Conservation (phyloP, 2,797 vertebrate genomes). For the Anolis apletophallus region DNA sequence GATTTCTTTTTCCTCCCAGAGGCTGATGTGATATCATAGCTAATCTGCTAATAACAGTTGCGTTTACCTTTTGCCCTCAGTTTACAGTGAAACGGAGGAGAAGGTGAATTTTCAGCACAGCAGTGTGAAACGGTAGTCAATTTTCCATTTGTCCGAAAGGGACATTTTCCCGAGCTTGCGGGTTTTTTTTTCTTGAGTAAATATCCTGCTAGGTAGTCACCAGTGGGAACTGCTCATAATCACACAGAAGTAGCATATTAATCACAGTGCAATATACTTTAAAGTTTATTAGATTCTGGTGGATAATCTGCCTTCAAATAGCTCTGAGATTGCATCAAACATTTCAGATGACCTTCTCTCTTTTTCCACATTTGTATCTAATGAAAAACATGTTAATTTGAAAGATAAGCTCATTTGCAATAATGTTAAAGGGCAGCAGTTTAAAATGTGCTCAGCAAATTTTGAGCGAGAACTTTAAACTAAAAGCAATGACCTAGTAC, state of each 20-base stretch:
- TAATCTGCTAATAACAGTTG: not conserved
- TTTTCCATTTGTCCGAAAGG: conserved; percentile 8
- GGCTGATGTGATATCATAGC: not conserved
- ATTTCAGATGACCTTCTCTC: conserved; percentile 38
- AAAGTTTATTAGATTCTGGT: conserved; percentile 62
- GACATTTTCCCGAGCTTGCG: not conserved
- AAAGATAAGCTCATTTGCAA: conserved; percentile 62
- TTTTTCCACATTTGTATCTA: conserved; percentile 49
- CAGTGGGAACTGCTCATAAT: conserved; percentile 35
- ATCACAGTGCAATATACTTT: conserved; percentile 45
- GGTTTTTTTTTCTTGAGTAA: not conserved
- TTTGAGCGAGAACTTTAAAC: conserved; percentile 57
- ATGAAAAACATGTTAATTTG: conserved; percentile 65
- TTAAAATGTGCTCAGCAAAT: conserved; percentile 53
- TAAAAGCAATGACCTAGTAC: conserved; percentile 27
- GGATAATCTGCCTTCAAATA: conserved; percentile 54
- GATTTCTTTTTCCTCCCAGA: not conserved
- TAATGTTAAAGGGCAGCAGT: conserved; percentile 49
- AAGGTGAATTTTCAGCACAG: not conserved
- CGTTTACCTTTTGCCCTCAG: not conserved
- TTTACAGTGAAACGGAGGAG: not conserved
- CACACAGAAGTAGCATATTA: conserved; percentile 40
- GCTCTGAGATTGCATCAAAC: conserved; percentile 59
- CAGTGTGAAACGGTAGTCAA: not conserved
- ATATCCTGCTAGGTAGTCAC: conserved; percentile 26